phyloP scores from a whole-genome alignment of 2,888 invertebrate genomes.

The Bedellia somnulentella region DNA sequence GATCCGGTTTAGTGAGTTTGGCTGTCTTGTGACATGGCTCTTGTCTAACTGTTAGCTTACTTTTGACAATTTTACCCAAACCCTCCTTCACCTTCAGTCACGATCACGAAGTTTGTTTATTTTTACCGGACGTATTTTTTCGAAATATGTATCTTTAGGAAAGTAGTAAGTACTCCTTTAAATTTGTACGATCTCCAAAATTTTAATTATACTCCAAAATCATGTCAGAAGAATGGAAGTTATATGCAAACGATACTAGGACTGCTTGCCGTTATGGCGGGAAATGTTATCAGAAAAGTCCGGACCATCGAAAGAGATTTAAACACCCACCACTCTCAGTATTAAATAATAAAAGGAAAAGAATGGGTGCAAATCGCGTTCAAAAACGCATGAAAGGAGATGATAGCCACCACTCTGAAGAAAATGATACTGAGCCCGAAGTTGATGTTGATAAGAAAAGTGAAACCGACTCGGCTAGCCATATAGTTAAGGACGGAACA shows the following conservation, averaged over 20 bases:
- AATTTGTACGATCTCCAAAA: no score
- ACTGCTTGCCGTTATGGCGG: conserved; percentile 74
- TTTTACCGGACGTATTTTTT: no score
- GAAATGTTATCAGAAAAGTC: conserved; percentile 82
- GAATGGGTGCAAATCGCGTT: conserved; percentile 13
- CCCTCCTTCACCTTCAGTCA: no score
- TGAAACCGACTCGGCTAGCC: not conserved
- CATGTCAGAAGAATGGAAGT: conserved; percentile 40
- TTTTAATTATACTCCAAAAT: no score
- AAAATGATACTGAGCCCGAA: conserved; percentile 15
- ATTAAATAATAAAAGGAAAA: conserved; percentile 21
- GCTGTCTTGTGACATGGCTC: no score
- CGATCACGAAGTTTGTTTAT: no score
- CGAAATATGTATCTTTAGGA: no score
- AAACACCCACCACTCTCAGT: conserved; percentile 80
- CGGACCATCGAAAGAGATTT: conserved; percentile 70
- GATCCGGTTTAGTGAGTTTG: no score
- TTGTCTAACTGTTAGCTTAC: no score
- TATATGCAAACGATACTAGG: conserved; percentile 42
- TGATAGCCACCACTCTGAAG: no score
- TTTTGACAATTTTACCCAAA: no score
- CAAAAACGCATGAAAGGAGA: conserved; percentile 22
- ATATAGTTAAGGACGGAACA: not conserved
- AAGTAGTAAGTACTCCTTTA: no score
- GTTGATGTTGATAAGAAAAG: conserved; percentile 8